Percentiles rank a stretch among this genome's conserved stretches.
Conservation (phyloP, 2,113 vertebrate genomes). For the Rhinopithecus roxellana region DNA sequence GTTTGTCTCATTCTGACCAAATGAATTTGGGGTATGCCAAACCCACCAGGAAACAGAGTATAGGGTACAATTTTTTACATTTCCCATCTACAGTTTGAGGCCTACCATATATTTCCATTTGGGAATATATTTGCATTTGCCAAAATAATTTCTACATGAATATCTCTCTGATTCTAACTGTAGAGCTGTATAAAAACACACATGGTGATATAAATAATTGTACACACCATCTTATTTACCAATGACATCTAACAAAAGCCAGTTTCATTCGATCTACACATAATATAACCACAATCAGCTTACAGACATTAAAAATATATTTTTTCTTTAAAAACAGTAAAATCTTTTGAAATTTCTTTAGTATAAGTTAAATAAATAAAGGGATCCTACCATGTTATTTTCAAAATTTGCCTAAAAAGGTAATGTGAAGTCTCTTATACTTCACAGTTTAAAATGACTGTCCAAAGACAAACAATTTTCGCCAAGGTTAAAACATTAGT, state of each 20-base stretch:
- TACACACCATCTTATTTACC: not conserved
- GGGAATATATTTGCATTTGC: not conserved
- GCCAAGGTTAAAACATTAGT: conserved; percentile 45
- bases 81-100: not conserved
- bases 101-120: not conserved
- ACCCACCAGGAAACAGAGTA: not conserved
- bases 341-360: conserved; percentile 29
- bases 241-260: not conserved
- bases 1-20: conserved; percentile 7
- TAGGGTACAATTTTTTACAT: not conserved
- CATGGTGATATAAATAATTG: not conserved
- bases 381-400: not conserved
- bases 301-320: not conserved
- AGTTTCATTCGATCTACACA: not conserved
- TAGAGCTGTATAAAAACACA: not conserved
- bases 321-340: conserved; percentile 20
- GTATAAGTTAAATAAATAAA: conserved; percentile 26
- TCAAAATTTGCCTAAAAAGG: conserved; percentile 54
- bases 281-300: not conserved
- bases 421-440: conserved; percentile 25
- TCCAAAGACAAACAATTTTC: not conserved
- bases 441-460: not conserved
- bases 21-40: not conserved
- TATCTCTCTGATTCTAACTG: conserved; percentile 6
- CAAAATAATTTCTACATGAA: not conserved